Conservation (phyloP, 1,140 invertebrate species). For the Apis dorsata region DNA sequence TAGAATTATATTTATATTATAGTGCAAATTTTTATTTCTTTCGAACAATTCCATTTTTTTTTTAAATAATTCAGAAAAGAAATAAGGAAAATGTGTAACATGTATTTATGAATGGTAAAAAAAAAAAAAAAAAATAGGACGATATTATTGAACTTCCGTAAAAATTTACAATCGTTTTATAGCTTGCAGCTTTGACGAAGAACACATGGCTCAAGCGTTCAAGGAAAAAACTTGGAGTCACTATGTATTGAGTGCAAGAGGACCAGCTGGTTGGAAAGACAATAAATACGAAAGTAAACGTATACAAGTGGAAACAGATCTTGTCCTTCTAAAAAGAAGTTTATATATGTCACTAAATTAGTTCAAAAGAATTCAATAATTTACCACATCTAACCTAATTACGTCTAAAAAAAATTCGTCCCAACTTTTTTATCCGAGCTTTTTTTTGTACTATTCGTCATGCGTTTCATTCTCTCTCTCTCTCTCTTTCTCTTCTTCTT, state of each 20-base stretch:
- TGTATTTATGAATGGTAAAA: neutral
- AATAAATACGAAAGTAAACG: neutral
- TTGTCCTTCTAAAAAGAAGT: too few species aligned
- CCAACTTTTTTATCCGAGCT: too few species aligned
- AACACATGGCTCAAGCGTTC: constrained; percentile 4
- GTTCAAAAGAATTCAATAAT: too few species aligned
- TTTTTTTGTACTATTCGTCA: too few species aligned
- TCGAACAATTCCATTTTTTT: neutral
- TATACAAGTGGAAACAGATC: neutral
- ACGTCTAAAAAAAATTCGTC: too few species aligned
- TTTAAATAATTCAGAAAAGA: neutral
- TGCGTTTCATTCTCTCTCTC: too few species aligned
- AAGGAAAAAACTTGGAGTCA: neutral
- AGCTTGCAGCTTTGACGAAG: neutral
- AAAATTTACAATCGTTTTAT: constrained; percentile 12
- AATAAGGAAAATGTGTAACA: neutral
- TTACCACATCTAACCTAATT: too few species aligned
- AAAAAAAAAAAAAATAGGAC: neutral
- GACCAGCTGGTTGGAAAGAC: neutral
- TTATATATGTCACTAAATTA: too few species aligned
- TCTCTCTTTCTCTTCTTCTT: neutral
- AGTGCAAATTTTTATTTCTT: neutral
- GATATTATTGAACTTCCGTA: neutral
- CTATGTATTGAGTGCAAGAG: neutral
- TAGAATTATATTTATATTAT: neutral